Conservation (phyloP, 1,140 invertebrate species). For the Bemisia tabaci region DNA sequence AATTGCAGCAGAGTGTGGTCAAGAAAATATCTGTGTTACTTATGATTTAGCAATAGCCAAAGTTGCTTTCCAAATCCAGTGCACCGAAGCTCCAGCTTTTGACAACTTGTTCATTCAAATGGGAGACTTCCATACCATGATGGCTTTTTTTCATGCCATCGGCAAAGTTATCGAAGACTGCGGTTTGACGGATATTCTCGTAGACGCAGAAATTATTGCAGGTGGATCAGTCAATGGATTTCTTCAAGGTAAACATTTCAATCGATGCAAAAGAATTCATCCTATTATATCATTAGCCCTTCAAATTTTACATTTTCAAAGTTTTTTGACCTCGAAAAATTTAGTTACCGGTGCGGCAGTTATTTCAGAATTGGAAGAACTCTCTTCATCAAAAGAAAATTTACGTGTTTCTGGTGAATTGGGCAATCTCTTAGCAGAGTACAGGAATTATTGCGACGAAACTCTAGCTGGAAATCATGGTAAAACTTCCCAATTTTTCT, state of each 20-base stretch:
- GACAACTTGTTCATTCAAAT: slow-evolving; percentile 34
- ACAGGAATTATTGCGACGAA: slow-evolving; percentile 19
- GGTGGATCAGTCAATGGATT: slow-evolving; percentile 32
- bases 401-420: neutral
- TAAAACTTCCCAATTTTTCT: slow-evolving; percentile 28
- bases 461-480: slow-evolving; percentile 23
- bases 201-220: slow-evolving; percentile 30
- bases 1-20: slow-evolving; percentile 22
- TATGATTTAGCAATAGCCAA: slow-evolving; percentile 32
- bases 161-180: slow-evolving; percentile 33
- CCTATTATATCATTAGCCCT: slow-evolving; percentile 30
- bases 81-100: slow-evolving; percentile 23
- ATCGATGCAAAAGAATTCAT: slow-evolving; percentile 34
- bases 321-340: slow-evolving; percentile 3
- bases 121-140: slow-evolving; percentile 34
- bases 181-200: slow-evolving; percentile 31
- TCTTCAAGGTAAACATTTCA: slow-evolving; percentile 33
- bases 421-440: slow-evolving; percentile 19
- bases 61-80: slow-evolving; percentile 29
- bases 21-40: slow-evolving; percentile 26
- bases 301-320: slow-evolving; percentile 28
- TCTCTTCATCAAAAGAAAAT: neutral
- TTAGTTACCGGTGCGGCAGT: neutral
- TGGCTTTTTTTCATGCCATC: slow-evolving; percentile 35
- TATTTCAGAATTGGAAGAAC: neutral